phyloP scores from a whole-genome alignment of 2,888 invertebrate genomes.

The Kryphioiulus occultus region DNA sequence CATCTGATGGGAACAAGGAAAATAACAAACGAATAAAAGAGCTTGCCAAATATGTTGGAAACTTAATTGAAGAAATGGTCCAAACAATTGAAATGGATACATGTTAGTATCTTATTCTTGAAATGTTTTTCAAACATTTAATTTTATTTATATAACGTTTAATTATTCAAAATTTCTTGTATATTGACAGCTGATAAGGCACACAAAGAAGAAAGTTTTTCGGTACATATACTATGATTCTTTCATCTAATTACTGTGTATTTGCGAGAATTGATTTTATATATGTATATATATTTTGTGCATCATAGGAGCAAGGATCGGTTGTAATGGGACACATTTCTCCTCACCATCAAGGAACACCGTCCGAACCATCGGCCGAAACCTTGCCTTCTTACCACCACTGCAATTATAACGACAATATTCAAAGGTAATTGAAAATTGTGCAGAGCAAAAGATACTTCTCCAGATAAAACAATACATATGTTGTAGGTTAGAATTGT shows the following conservation, averaged over 20 bases:
- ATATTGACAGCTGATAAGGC: slow-evolving; percentile 40
- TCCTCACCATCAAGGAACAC: slow-evolving; percentile 78
- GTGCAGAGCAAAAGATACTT: neutral
- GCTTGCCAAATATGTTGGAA: slow-evolving; percentile 78
- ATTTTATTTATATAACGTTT: neutral
- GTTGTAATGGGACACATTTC: slow-evolving; percentile 84
- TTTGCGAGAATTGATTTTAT: neutral
- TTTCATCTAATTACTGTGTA: neutral
- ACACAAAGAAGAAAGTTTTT: slow-evolving; percentile 46
- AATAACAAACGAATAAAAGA: slow-evolving; percentile 70
- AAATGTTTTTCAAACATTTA: neutral
- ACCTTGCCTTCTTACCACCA: slow-evolving; percentile 85
- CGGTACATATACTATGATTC: slow-evolving; percentile 6
- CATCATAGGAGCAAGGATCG: slow-evolving; percentile 79
- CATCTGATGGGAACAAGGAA: slow-evolving; percentile 36
- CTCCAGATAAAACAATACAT: too few relatives aligned
- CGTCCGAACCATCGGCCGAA: slow-evolving; percentile 73
- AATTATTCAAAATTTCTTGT: neutral
- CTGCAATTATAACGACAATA: slow-evolving; percentile 83
- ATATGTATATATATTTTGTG: neutral
- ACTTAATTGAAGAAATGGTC: slow-evolving; percentile 73
- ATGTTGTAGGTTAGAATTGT: too few relatives aligned
- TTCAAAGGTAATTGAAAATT: slow-evolving; percentile 68
- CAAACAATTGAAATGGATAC: slow-evolving; percentile 60
- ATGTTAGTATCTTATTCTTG: neutral